Percentiles rank a stretch among this genome's conserved stretches.
Evolutionary conservation across 2,888 invertebrate genomes (phyloP).

Genomic region (Lepas anatifera): DNA sequence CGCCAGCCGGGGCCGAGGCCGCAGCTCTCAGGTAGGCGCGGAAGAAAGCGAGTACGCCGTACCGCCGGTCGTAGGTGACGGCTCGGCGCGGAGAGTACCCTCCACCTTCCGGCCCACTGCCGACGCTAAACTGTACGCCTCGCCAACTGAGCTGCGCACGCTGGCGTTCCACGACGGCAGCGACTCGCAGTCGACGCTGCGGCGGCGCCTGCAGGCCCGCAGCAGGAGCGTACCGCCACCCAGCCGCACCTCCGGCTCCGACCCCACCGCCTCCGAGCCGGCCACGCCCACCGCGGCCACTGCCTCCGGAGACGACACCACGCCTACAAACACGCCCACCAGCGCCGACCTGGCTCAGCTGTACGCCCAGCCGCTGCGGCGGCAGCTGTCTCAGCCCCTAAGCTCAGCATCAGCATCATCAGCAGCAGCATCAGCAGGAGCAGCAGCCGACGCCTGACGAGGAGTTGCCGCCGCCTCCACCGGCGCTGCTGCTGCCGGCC

Average conservation of each 20-base stretch:
- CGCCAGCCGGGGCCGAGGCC: slow-evolving; percentile 35
- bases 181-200: slow-evolving; percentile 11
- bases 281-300: background rate
- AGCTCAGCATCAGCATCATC: too few species aligned
- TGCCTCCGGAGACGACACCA: background rate
- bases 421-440: background rate
- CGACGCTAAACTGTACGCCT: slow-evolving; percentile 74
- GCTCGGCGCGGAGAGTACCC: slow-evolving; percentile 41
- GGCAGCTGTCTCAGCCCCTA: too few species aligned
- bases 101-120: slow-evolving; percentile 73
- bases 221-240: background rate
- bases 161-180: slow-evolving; percentile 41
- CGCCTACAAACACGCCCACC: background rate
- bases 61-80: slow-evolving; percentile 13
- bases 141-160: slow-evolving; percentile 68
- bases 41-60: background rate
- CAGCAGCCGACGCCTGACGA: background rate
- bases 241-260: background rate
- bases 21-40: slow-evolving; percentile 5
- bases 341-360: background rate
- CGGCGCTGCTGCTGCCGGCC: background rate
- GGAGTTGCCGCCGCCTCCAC: background rate
- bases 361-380: background rate
- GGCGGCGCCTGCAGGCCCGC: background rate
- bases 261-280: background rate